A percentile compares a stretch with the other conserved stretches of the same genome.
Conservation (phyloP, 2,797 vertebrate species). For the Peromyscus nudipes region DNA sequence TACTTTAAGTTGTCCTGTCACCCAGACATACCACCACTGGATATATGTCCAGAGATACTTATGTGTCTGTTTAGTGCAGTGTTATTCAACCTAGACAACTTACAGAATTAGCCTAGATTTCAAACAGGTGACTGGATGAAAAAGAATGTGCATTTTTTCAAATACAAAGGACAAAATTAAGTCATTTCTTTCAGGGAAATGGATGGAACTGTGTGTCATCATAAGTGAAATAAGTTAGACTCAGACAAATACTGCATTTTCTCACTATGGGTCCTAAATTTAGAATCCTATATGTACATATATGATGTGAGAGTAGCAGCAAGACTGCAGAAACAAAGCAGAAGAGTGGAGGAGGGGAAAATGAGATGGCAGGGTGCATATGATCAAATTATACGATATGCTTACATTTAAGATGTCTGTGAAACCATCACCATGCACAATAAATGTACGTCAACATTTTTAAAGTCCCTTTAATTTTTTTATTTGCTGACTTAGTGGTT, state of each 20-base stretch:
- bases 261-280: neutral
- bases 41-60: neutral
- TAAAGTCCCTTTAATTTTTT: neutral
- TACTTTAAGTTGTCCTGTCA: neutral
- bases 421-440: neutral
- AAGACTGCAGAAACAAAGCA: neutral
- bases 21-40: neutral
- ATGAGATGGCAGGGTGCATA: no score
- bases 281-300: neutral
- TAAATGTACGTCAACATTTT: neutral
- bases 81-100: neutral
- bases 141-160: neutral
- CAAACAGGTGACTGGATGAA: neutral
- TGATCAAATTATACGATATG: neutral
- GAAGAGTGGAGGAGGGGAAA: neutral
- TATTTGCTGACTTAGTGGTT: neutral
- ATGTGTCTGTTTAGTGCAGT: neutral
- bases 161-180: neutral
- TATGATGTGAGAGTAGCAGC: neutral
- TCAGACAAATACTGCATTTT: neutral
- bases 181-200: neutral
- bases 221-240: neutral
- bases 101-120: neutral
- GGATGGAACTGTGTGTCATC: neutral
- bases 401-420: neutral